Base-by-base conservation (phyloP, 2,888 invertebrate species). In the Lissonota sp. region DNA sequence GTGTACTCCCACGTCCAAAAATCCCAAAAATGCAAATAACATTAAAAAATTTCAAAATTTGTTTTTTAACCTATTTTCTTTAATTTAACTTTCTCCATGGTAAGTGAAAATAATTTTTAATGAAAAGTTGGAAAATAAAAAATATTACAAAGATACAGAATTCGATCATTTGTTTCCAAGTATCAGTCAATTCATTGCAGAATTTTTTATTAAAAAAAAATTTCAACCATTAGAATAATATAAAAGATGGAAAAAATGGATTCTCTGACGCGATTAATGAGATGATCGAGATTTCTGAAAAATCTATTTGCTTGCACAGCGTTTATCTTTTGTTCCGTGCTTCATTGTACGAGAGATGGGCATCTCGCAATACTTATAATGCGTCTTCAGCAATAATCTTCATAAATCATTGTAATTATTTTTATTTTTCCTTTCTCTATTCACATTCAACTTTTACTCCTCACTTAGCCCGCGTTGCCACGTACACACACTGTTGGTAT, bases 381-480 rank as follows among this genome's bases (percentile, higher is more conserved):
- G 63, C 55, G 42, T 46, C 60, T 63, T 7, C 63, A 57, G 49
- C 57, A 64, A 69, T 69, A 77, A 77, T 70, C 39, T 70, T 71
- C 71, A 77, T 77, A 71, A 77, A 77, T 77, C 58, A 60, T 53
- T 16, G 57, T 60, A 8, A 57, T 42, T 69, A 37, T 60, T 58
- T 73, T 72, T 64, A 10, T 58, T 63, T 60, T 51, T 26, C 26
- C 26, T 26, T 26, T 26, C 26, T 26, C 26, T 26, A 1, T 26
- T 64, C 51, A 8, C 44, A 40, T 10, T 60, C 12, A 46, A 46
- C 64, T 53, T 55, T 63, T 69, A 67, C n/a, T 12, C 10, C 49
- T 7, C 8, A n/a, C 46, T 46, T n/a, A n/a, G 4, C 46, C 39
- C 10, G 51, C 49, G 7, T 51, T 63, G 39, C 53, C 12, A 16